phyloP scores from a whole-genome alignment of 2,113 vertebrate genomes.

The Blennius ocellaris region DNA sequence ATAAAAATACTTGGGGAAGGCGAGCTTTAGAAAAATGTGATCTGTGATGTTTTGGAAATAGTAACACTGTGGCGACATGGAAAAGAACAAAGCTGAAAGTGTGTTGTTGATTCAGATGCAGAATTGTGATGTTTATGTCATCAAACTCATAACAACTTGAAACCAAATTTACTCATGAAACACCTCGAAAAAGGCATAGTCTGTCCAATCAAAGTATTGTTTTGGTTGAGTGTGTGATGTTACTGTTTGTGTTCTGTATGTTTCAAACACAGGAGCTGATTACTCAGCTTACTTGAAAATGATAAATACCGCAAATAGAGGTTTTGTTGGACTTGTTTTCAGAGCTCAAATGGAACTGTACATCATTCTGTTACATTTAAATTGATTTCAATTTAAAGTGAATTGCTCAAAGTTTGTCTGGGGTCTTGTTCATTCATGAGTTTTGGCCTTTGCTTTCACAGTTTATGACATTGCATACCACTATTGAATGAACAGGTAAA shows the following conservation, averaged over 20 bases:
- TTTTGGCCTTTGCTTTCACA: neutral
- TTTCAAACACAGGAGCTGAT: conserved; percentile 51
- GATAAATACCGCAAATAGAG: neutral
- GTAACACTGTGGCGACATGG: neutral
- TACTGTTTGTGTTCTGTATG: conserved; percentile 44
- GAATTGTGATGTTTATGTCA: conserved; percentile 22
- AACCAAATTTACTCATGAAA: conserved; percentile 36
- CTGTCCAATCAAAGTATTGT: conserved; percentile 37
- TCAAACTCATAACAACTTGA: conserved; percentile 29
- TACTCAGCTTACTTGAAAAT: neutral
- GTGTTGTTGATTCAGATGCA: neutral
- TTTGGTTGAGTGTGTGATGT: conserved; percentile 46
- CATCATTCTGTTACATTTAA: conserved; percentile 8
- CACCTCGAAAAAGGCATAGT: conserved; percentile 39
- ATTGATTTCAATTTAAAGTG: neutral
- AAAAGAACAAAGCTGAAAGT: conserved; percentile 6
- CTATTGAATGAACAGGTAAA: neutral
- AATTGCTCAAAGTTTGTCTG: neutral
- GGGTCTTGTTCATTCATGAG: conserved; percentile 19
- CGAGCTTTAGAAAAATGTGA: conserved; percentile 24
- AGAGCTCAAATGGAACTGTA: conserved; percentile 14
- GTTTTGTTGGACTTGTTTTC: conserved; percentile 21
- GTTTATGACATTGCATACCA: neutral
- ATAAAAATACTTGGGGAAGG: conserved; percentile 23
- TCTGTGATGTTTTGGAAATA: neutral